A percentile compares a stretch with the other conserved stretches of the same genome.
Conservation (phyloP, 1,140 invertebrate species). For the Ceratitis capitata region DNA sequence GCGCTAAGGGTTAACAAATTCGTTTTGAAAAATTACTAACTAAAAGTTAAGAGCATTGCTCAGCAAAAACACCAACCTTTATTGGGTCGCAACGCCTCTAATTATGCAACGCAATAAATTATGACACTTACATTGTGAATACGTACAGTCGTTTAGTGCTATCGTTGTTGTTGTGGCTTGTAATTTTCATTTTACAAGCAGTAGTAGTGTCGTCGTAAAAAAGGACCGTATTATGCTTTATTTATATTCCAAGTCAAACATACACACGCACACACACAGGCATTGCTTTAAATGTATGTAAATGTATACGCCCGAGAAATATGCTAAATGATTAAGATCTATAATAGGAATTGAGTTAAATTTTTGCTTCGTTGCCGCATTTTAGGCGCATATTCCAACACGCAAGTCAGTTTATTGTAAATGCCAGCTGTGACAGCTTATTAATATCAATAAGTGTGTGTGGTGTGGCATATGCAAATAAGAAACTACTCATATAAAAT, state of each 20-base stretch:
- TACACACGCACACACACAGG: background rate
- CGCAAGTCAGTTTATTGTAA: background rate
- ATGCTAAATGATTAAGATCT: background rate
- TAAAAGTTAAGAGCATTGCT: background rate
- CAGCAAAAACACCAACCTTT: background rate
- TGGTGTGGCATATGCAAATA: constrained; percentile 3
- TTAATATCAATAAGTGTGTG: background rate
- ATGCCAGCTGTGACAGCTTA: constrained; percentile 26
- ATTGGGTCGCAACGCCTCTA: constrained; percentile 18
- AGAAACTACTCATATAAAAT: background rate
- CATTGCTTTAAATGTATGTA: background rate
- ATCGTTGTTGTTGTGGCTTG: background rate
- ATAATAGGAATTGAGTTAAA: background rate
- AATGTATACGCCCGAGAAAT: background rate
- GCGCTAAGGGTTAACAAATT: background rate
- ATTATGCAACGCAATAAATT: constrained; percentile 23
- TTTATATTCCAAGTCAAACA: background rate
- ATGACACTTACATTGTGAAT: constrained; percentile 1
- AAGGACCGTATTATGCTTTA: background rate
- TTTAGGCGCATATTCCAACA: background rate
- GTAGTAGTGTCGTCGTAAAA: background rate
- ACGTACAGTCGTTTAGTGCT: background rate
- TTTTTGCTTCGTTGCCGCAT: background rate
- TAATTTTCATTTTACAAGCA: background rate
- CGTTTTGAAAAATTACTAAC: background rate